A percentile compares a stretch with the other conserved stretches of the same genome.
Conservation (phyloP, 2,888 invertebrate genomes). For the Pharmacophagus antenor region DNA sequence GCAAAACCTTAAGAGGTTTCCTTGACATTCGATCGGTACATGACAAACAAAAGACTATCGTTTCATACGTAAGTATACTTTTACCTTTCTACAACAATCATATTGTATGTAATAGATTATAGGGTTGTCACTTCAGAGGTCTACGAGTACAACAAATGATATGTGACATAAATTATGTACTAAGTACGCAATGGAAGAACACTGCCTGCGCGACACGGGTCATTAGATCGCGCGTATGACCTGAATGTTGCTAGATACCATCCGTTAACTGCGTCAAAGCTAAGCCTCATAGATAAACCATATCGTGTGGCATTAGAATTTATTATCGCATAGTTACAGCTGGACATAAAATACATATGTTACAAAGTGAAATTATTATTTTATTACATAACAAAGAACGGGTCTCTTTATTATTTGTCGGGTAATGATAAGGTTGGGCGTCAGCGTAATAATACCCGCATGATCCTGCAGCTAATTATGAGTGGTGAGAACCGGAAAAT, state of each 20-base stretch:
- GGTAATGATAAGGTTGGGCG: not conserved
- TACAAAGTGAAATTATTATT: not conserved
- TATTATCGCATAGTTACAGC: constrained; percentile 9
- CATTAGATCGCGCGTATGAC: constrained; percentile 23
- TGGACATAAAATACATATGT: not conserved
- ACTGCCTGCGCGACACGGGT: constrained; percentile 19
- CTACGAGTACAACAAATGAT: not conserved
- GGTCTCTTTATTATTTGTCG: not conserved
- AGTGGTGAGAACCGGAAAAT: not conserved
- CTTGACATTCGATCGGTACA: too few species aligned
- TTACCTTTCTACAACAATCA: not conserved
- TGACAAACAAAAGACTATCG: too few species aligned
- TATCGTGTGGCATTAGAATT: constrained; percentile 21
- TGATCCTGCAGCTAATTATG: not conserved
- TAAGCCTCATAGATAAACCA: constrained; percentile 18
- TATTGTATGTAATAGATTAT: not conserved
- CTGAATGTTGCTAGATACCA: constrained; percentile 20
- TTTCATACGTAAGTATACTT: too few species aligned
- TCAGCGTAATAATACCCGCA: not conserved
- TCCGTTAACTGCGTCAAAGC: constrained; percentile 22
- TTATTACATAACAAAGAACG: not conserved
- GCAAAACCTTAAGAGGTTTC: too few species aligned
- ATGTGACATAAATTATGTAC: not conserved
- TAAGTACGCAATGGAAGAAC: constrained; percentile 24
- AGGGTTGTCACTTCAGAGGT: not conserved